These are phyloP conservation scores for Bombus vancouverensis DNA, from an alignment of 1,140 invertebrate genomes.

Conservation along the genomic window DNA sequence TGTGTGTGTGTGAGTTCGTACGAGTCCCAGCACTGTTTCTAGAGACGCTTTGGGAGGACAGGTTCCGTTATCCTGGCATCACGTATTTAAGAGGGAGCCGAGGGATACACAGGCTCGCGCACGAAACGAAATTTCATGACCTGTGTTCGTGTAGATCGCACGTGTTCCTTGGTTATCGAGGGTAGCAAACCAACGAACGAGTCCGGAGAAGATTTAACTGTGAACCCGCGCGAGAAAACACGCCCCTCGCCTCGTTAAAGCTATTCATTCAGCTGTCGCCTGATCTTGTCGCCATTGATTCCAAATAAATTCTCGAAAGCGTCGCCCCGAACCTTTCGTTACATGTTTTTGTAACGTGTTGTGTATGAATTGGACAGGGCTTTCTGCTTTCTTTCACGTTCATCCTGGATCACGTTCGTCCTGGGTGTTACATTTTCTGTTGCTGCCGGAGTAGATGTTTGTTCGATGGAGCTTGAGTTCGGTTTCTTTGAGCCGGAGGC, in stretches of 20 bases:
- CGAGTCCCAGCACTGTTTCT: not conserved
- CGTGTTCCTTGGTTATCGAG: conserved; percentile 32
- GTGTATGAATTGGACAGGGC: not conserved
- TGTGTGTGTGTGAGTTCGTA: not conserved
- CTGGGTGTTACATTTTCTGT: no score
- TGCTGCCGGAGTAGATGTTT: no score
- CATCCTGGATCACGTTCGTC: no score
- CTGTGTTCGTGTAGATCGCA: not conserved
- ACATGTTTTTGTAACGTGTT: no score
- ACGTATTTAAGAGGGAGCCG: conserved; percentile 80
- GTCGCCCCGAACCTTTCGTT: not conserved
- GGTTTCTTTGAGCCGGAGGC: not conserved
- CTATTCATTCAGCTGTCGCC: conserved; percentile 66
- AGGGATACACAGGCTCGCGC: conserved; percentile 71
- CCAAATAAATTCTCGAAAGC: conserved; percentile 23
- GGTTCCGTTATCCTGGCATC: conserved; percentile 72
- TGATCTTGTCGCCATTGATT: conserved; percentile 45
- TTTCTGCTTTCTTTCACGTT: not conserved
- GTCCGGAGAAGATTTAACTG: not conserved
- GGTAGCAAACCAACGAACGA: conserved; percentile 12
- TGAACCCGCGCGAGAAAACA: conserved; percentile 2
- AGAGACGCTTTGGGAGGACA: conserved; percentile 63
- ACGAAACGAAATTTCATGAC: conserved; percentile 11
- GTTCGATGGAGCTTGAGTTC: not conserved
- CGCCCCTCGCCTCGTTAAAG: conserved; percentile 72